phyloP scores from a whole-genome alignment of 1,140 invertebrate species.

The Danaus plexippus region DNA sequence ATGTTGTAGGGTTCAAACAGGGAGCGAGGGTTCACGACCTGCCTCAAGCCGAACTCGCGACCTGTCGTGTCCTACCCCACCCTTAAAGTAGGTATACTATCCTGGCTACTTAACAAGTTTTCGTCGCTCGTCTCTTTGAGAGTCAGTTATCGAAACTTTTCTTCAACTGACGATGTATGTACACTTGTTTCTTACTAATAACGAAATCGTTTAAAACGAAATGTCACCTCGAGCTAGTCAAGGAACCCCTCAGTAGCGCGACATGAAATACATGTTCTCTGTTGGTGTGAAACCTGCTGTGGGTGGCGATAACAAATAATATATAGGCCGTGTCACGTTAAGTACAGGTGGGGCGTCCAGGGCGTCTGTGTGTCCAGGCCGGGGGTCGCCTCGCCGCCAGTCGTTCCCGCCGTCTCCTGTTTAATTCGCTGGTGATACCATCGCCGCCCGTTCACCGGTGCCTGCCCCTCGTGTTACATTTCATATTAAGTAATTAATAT shows the following conservation, averaged over 20 bases:
- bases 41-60: slow-evolving; percentile 12
- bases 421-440: too few relatives aligned
- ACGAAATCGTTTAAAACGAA: not conserved
- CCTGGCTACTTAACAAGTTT: not conserved
- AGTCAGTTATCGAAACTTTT: not conserved
- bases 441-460: slow-evolving; percentile 9
- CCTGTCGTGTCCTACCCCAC: not conserved
- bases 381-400: slow-evolving; percentile 9
- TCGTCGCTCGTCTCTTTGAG: not conserved
- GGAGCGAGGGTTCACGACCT: slow-evolving; percentile 29
- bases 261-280: too few relatives aligned
- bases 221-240: too few relatives aligned
- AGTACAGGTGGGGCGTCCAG: not conserved
- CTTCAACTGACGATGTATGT: too few relatives aligned
- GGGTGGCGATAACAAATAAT: not conserved
- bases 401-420: slow-evolving; percentile 12
- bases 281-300: too few relatives aligned
- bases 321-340: not conserved
- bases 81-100: not conserved
- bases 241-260: too few relatives aligned
- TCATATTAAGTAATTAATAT: slow-evolving; percentile 12
- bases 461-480: slow-evolving; percentile 8
- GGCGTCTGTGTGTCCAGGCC: slow-evolving; percentile 6
- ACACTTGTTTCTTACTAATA: not conserved
- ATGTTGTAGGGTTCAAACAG: slow-evolving; percentile 18